phyloP scores from a whole-genome alignment of 2,797 vertebrate genomes.

The Sebastes minor region DNA sequence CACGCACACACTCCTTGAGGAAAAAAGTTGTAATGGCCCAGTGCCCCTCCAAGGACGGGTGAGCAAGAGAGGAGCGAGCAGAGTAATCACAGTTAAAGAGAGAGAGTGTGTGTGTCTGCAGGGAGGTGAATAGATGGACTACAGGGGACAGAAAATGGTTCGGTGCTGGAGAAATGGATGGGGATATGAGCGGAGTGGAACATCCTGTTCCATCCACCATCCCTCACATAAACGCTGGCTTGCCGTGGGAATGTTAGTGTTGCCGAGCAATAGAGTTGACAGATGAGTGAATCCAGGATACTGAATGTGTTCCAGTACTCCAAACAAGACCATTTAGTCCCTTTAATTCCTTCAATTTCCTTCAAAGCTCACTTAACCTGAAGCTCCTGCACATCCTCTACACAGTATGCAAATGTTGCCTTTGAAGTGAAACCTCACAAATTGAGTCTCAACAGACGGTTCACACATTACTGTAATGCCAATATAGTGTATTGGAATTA shows the following conservation, averaged over 20 bases:
- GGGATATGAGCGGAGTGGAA: conserved; percentile 67
- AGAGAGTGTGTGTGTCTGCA: conserved; percentile 19
- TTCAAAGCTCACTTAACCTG: conserved; percentile 57
- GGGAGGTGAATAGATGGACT: conserved; percentile 55
- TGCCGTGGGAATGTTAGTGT: conserved; percentile 61
- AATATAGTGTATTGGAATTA: neutral
- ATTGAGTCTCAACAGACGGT: conserved; percentile 8
- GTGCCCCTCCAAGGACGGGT: conserved; percentile 74
- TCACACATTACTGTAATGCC: conserved; percentile 16
- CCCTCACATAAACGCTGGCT: conserved; percentile 15
- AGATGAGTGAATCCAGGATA: conserved; percentile 63
- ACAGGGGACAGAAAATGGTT: conserved; percentile 59
- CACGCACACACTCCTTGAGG: conserved; percentile 6
- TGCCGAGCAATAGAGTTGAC: conserved; percentile 44
- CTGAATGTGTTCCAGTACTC: conserved; percentile 36
- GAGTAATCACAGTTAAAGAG: conserved; percentile 76
- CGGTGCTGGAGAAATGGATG: conserved; percentile 68
- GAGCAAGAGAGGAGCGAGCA: conserved; percentile 53
- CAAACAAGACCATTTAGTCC: conserved; percentile 54
- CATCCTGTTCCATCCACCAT: conserved; percentile 71
- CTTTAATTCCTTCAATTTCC: conserved; percentile 53
- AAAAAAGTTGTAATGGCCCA: conserved; percentile 71
- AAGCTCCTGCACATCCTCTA: conserved; percentile 22
- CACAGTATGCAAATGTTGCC: conserved; percentile 52
- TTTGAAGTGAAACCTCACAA: conserved; percentile 60